These are phyloP conservation scores for Squalus acanthias DNA, from an alignment of 2,797 vertebrate species.

Conservation along the genomic window DNA sequence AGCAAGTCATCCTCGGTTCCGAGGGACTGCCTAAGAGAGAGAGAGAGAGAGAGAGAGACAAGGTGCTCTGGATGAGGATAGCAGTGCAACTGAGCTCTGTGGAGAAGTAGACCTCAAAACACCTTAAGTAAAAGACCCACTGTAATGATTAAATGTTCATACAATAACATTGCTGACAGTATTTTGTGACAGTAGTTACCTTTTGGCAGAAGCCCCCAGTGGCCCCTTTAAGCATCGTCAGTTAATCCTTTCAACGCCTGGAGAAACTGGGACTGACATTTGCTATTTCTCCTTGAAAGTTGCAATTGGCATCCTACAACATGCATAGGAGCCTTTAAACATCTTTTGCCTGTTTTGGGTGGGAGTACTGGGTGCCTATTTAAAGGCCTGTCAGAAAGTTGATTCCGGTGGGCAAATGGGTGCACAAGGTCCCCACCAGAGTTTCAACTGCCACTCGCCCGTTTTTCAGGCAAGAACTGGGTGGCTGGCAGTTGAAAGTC, in stretches of 20 bases:
- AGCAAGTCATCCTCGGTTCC: too few relatives aligned
- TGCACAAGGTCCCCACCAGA: not conserved
- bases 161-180: not conserved
- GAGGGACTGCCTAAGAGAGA: too few relatives aligned
- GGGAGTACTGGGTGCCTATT: not conserved
- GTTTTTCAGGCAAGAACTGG: not conserved
- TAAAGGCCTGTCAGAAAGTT: not conserved
- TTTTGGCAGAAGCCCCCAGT: not conserved
- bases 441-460: not conserved
- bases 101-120: not conserved
- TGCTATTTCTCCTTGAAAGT: not conserved
- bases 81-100: not conserved
- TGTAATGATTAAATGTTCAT: not conserved
- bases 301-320: not conserved
- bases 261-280: not conserved
- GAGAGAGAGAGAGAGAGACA: too few relatives aligned
- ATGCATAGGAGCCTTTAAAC: not conserved
- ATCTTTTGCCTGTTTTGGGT: not conserved
- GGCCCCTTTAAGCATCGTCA: not conserved
- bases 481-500: not conserved
- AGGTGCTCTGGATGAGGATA: not conserved
- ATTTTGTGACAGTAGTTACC: not conserved
- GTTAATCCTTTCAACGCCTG: not conserved
- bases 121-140: not conserved
- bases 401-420: not conserved